These are phyloP conservation scores for Sarcophaga carnaria DNA, from an alignment of 2,888 invertebrate species.

Conservation along the genomic window DNA sequence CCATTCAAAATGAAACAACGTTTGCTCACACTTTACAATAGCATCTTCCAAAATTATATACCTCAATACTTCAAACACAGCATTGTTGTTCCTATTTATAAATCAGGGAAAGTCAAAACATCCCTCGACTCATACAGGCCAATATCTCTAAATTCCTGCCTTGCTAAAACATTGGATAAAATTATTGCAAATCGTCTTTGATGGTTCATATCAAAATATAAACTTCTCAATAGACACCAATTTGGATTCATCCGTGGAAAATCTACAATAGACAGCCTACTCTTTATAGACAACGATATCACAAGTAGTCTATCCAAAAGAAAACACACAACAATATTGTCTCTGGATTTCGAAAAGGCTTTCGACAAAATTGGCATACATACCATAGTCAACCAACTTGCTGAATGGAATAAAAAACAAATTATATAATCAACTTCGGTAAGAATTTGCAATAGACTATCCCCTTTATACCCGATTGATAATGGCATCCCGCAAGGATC, in stretches of 20 bases:
- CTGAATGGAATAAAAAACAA: neutral
- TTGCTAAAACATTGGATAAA: conserved; percentile 37
- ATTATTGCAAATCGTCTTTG: conserved; percentile 48
- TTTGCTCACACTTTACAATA: too few relatives aligned
- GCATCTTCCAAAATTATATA: too few relatives aligned
- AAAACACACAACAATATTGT: conserved; percentile 6
- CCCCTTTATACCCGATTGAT: too few relatives aligned
- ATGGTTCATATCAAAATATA: conserved; percentile 43
- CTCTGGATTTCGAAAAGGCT: neutral
- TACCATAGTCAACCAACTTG: neutral
- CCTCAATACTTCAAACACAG: too few relatives aligned
- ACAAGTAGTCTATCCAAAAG: neutral
- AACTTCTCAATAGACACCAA: conserved; percentile 41
- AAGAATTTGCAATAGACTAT: neutral
- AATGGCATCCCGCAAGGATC: conserved; percentile 19
- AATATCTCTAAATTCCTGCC: conserved; percentile 47
- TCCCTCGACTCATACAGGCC: conserved; percentile 52
- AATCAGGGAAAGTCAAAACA: conserved; percentile 17
- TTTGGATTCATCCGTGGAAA: conserved; percentile 41
- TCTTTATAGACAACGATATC: conserved; percentile 7
- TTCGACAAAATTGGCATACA: neutral
- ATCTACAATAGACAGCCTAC: conserved; percentile 42
- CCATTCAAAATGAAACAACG: too few relatives aligned
- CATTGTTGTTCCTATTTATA: too few relatives aligned
- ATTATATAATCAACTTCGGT: conserved; percentile 3